A percentile compares a stretch with the other conserved stretches of the same genome.
Evolutionary conservation across 1,140 invertebrate species (phyloP).

Genomic region (Oryzaephilus surinamensis): DNA sequence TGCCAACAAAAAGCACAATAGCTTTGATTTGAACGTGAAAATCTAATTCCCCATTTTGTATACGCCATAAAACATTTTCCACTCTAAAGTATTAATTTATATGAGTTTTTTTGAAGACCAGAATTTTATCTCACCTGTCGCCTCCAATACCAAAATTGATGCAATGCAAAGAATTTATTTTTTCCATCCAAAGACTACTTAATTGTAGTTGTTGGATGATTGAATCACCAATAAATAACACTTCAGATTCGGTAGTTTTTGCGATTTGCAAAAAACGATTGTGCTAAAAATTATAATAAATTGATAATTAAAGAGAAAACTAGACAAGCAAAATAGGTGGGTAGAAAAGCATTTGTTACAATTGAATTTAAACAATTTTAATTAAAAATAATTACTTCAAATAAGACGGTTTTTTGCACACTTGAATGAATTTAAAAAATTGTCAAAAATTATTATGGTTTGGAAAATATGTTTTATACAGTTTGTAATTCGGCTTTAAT

Average conservation of each 20-base stretch:
- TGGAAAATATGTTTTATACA: too few species aligned
- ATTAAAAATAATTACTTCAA: neutral
- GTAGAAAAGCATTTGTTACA: neutral
- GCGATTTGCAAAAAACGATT: conserved; percentile 49
- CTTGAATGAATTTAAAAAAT: neutral
- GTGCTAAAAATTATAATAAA: conserved; percentile 42
- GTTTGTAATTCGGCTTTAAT: too few species aligned
- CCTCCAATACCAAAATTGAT: conserved; percentile 66
- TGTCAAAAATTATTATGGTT: too few species aligned
- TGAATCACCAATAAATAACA: conserved; percentile 63
- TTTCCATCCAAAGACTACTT: conserved; percentile 51
- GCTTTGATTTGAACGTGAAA: conserved; percentile 53
- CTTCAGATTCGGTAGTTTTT: conserved; percentile 54
- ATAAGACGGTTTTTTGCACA: too few species aligned
- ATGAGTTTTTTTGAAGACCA: neutral
- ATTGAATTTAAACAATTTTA: neutral
- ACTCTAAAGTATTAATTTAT: conserved; percentile 34
- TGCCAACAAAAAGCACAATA: conserved; percentile 57
- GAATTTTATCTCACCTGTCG: conserved; percentile 40
- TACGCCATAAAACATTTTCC: conserved; percentile 61
- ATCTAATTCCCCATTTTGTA: conserved; percentile 61
- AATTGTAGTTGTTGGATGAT: conserved; percentile 51
- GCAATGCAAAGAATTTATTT: conserved; percentile 46
- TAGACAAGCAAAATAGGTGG: neutral
- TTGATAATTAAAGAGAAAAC: neutral